phyloP scores from a whole-genome alignment of 2,113 vertebrate genomes.

The Tragelaphus buxtoni region DNA sequence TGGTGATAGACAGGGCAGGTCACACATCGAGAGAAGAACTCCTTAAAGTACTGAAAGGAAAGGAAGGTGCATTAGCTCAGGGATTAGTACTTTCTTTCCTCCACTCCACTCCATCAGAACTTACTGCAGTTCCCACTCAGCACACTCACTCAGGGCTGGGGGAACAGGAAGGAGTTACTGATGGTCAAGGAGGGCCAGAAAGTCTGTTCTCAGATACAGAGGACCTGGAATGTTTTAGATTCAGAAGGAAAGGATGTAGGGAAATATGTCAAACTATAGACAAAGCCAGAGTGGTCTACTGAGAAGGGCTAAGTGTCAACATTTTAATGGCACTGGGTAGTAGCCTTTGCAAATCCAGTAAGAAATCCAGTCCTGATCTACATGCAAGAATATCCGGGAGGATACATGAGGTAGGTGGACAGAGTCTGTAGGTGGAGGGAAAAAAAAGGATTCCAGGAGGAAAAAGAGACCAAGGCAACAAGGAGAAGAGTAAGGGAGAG shows the following conservation, averaged over 20 bases:
- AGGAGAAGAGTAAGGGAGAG: background rate
- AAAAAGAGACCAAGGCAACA: background rate
- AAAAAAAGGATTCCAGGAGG: background rate
- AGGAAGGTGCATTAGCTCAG: background rate
- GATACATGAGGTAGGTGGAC: background rate
- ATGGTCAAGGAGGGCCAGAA: background rate
- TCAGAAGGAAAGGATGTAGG: background rate
- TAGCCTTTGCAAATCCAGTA: background rate
- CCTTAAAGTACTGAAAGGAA: slow-evolving; percentile 49
- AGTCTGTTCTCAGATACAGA: background rate
- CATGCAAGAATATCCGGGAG: background rate
- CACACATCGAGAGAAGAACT: slow-evolving; percentile 59
- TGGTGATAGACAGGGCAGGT: slow-evolving; percentile 62
- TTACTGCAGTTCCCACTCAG: background rate
- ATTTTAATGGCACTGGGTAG: background rate
- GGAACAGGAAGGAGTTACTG: background rate
- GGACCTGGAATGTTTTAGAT: background rate
- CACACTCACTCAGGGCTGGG: background rate
- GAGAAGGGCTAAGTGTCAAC: background rate
- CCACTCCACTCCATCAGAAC: background rate
- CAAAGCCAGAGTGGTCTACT: background rate
- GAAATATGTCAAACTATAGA: background rate
- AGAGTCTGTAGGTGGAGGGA: background rate
- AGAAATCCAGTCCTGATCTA: background rate
- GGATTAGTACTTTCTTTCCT: background rate